Evolutionary conservation across 2,888 invertebrate species (phyloP).

Genomic region (Eristalis intricaria): DNA sequence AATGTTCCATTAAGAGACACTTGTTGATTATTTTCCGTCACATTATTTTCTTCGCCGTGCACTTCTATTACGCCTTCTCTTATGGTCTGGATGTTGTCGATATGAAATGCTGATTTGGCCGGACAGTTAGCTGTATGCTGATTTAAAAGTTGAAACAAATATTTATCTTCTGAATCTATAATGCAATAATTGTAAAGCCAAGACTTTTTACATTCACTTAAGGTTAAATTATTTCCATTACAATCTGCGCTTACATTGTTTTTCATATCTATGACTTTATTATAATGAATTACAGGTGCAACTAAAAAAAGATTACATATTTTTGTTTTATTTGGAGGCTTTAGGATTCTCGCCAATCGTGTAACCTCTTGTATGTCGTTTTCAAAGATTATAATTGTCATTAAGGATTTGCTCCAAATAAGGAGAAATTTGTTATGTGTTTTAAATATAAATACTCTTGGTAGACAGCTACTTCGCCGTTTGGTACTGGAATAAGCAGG

Average conservation of each 20-base stretch:
- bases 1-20: constrained; percentile 18
- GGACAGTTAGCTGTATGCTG: not conserved
- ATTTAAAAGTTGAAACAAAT: constrained; percentile 7
- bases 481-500: not conserved
- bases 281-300: not conserved
- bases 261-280: not conserved
- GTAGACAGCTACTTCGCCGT: too few relatives aligned
- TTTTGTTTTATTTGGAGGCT: too few relatives aligned
- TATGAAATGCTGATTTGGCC: constrained; percentile 5
- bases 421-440: too few relatives aligned
- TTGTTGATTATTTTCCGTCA: not conserved
- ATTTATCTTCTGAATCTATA: constrained; percentile 14
- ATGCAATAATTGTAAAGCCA: not conserved
- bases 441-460: too few relatives aligned
- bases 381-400: too few relatives aligned
- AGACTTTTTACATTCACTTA: not conserved
- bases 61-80: constrained; percentile 4
- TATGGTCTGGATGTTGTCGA: not conserved
- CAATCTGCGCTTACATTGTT: not conserved
- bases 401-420: too few relatives aligned
- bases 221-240: constrained; percentile 5
- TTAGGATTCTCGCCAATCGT: too few relatives aligned
- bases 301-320: too few relatives aligned
- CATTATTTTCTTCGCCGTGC: not conserved
- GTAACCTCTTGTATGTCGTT: too few relatives aligned